phyloP scores from a whole-genome alignment of 2,113 vertebrate genomes.

The Perca flavescens region DNA sequence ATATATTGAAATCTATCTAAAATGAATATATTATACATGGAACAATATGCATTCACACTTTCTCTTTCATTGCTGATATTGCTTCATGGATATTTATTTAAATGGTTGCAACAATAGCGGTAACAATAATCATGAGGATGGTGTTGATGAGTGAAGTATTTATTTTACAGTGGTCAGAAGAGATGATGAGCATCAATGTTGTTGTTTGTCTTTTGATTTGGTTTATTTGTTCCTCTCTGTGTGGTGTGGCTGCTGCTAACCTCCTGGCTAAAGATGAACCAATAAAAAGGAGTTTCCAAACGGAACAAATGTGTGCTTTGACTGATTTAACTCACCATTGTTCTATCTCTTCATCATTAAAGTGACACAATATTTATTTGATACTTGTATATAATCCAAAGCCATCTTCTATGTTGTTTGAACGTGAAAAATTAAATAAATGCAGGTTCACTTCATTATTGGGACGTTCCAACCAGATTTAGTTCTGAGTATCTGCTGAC shows the following conservation, averaged over 20 bases:
- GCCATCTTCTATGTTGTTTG: neutral
- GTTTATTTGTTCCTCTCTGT: constrained; percentile 69
- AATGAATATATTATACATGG: constrained; percentile 82
- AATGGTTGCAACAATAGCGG: constrained; percentile 69
- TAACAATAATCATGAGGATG: constrained; percentile 30
- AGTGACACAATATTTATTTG: neutral
- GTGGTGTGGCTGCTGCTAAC: constrained; percentile 74
- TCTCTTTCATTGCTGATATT: constrained; percentile 73
- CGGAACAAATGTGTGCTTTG: neutral
- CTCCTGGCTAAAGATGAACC: constrained; percentile 75
- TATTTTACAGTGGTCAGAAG: constrained; percentile 78
- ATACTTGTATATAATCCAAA: neutral
- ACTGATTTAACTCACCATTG: neutral
- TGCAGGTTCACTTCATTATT: neutral
- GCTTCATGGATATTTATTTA: constrained; percentile 84
- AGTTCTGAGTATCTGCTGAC: neutral
- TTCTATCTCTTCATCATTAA: neutral
- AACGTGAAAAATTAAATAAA: neutral
- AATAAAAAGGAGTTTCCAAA: constrained; percentile 83
- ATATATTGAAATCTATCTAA: constrained; percentile 82
- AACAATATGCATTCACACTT: constrained; percentile 81
- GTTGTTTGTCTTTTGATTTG: constrained; percentile 55
- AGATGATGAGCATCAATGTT: constrained; percentile 62
- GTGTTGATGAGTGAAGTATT: constrained; percentile 70
- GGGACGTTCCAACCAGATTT: neutral